Evolutionary conservation across 1,140 invertebrate species (phyloP).

Genomic region (Nasonia vitripennis): DNA sequence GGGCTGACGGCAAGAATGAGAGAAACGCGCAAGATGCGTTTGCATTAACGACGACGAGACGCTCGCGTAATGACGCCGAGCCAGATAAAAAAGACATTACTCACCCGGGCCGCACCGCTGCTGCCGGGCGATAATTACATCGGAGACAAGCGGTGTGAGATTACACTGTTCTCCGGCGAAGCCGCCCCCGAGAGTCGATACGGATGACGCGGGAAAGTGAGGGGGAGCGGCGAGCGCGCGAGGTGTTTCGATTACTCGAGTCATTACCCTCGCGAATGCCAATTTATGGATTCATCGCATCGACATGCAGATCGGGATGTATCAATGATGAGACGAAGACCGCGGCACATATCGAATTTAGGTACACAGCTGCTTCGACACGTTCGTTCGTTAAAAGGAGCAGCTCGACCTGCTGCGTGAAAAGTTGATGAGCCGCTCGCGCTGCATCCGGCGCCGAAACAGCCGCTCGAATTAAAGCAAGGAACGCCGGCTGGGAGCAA

Average conservation of each 20-base stretch:
- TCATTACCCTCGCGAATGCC: conserved; percentile 29
- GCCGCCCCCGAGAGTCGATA: conserved; percentile 43
- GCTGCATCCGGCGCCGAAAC: background rate
- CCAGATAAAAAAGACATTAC: conserved; percentile 70
- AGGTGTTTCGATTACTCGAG: conserved; percentile 38
- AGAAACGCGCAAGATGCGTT: conserved; percentile 39
- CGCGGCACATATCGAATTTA: too few species aligned
- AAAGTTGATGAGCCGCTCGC: background rate
- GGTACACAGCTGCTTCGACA: too few species aligned
- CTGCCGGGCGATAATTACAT: conserved; percentile 58
- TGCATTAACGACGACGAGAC: conserved; percentile 48
- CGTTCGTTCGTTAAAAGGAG: background rate
- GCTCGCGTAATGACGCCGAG: conserved; percentile 60
- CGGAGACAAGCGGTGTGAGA: conserved; percentile 45
- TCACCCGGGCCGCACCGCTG: conserved; percentile 53
- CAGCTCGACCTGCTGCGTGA: conserved; percentile 1
- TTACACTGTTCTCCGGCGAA: conserved; percentile 19
- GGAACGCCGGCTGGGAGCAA: background rate
- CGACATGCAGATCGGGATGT: too few species aligned
- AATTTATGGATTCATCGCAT: conserved; percentile 23
- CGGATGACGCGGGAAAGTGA: background rate
- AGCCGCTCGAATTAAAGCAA: background rate
- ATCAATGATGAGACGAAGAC: too few species aligned
- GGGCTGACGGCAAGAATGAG: conserved; percentile 20
- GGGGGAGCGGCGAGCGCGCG: conserved; percentile 42